phyloP scores from a whole-genome alignment of 2,888 invertebrate genomes.

The Leptarthrus brevirostris region DNA sequence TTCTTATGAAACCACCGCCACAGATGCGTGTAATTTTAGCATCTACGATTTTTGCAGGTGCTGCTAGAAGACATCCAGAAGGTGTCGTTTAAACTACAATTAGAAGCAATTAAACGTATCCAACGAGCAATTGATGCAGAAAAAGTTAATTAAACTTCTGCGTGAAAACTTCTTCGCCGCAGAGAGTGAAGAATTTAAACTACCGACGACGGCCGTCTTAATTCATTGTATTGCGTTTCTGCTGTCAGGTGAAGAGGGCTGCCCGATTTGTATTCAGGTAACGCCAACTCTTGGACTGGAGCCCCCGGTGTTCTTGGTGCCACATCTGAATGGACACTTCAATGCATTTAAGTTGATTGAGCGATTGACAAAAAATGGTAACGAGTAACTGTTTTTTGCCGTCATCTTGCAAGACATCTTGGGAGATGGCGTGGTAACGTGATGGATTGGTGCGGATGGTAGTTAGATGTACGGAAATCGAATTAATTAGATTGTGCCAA shows the following conservation, averaged over 20 bases:
- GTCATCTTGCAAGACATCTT: slow-evolving; percentile 34
- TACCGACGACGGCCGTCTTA: neutral
- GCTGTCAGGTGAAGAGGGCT: slow-evolving; percentile 14
- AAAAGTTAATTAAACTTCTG: slow-evolving; percentile 47
- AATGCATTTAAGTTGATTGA: slow-evolving; percentile 49
- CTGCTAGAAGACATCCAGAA: slow-evolving; percentile 5
- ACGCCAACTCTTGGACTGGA: slow-evolving; percentile 27
- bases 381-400: slow-evolving; percentile 46
- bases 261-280: slow-evolving; percentile 42
- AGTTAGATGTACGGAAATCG: slow-evolving; percentile 48
- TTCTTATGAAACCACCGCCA: neutral
- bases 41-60: neutral
- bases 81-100: slow-evolving; percentile 35
- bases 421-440: slow-evolving; percentile 43
- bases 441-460: slow-evolving; percentile 48
- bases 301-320: slow-evolving; percentile 46
- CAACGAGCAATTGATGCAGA: slow-evolving; percentile 10
- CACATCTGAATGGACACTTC: slow-evolving; percentile 50
- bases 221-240: neutral
- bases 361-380: slow-evolving; percentile 50
- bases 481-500: slow-evolving; percentile 46
- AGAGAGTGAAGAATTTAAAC: slow-evolving; percentile 1
- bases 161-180: slow-evolving; percentile 40
- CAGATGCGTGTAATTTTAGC: neutral
- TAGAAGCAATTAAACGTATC: slow-evolving; percentile 42